These are phyloP conservation scores for Phataginus tricuspis DNA, from an alignment of 2,797 vertebrate genomes.

Conservation along the genomic window DNA sequence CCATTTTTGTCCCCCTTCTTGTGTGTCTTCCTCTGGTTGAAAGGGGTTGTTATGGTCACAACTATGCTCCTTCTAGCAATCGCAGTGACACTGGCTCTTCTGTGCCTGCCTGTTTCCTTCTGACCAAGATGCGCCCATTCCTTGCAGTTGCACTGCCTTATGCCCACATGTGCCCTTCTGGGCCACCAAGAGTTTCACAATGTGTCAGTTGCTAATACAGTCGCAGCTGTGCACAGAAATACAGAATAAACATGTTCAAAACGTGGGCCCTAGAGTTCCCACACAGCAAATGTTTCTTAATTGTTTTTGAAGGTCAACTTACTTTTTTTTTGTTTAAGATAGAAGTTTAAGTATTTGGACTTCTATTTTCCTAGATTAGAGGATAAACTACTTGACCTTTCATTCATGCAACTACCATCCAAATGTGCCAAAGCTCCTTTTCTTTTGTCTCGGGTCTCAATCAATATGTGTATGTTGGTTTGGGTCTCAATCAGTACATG, in stretches of 20 bases:
- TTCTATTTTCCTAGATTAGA: slow-evolving; percentile 13
- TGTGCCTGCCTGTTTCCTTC: slow-evolving; percentile 21
- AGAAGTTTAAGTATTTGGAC: neutral
- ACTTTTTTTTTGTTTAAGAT: neutral
- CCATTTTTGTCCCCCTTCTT: slow-evolving; percentile 29
- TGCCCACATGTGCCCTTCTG: neutral
- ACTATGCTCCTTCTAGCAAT: slow-evolving; percentile 62
- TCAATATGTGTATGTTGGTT: neutral
- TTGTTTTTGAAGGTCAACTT: neutral
- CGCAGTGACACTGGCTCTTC: neutral
- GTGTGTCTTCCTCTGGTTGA: slow-evolving; percentile 8
- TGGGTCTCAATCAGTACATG: neutral
- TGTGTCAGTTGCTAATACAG: slow-evolving; percentile 45
- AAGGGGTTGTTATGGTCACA: slow-evolving; percentile 31
- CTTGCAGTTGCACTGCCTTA: neutral
- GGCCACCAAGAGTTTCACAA: slow-evolving; percentile 47
- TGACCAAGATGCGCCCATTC: neutral
- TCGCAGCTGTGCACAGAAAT: slow-evolving; percentile 48
- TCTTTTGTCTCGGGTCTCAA: neutral
- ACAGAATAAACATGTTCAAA: neutral
- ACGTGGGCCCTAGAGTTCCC: neutral
- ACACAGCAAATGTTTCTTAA: neutral
- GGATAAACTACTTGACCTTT: neutral
- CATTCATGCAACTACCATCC: neutral
- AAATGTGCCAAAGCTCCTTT: neutral